Base-by-base conservation (phyloP, 1,140 invertebrate genomes). In the Tetramorium alpestre region DNA sequence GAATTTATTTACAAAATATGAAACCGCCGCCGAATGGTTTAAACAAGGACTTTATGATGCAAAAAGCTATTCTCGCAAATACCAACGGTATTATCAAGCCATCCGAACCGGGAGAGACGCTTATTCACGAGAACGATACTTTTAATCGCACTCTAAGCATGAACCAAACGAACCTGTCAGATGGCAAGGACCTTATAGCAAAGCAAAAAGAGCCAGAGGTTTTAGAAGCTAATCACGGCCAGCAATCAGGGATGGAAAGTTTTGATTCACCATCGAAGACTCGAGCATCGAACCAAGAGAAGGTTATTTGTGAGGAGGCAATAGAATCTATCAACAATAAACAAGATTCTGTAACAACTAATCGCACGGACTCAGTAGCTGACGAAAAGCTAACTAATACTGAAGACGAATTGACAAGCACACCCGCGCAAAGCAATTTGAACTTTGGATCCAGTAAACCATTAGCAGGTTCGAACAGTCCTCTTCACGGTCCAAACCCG, bases 71-170 rank as follows among this genome's bases (percentile, higher is more conserved):
- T 18, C 41, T 92, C 16, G 64, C 87, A 13, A 92, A 89, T 60
- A 38, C 77, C 2, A 94, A 94, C 62, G 94, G 94, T 6, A 81
- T 94, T 44, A 93, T 95, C 54, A 94, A 91, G 60, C 88, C 86
- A 22, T 44, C 81, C 1, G 89, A 81, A 18, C 64, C 86, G 62
- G 91, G 88, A 0, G 73, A 87, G 7, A 58, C 67, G 2, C 13
- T 84, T 18, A 70, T n/a, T 2, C 60, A 49, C 11, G 91, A 89
- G 0, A 85, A 88, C 25, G 73, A 70, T 16, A 13, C 22, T 64
- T n/a, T 93, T 8, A 89, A 94, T 60, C 93, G 87, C 11, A 92
- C 92, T 0, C 28, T 92, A 47, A 89, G 87, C 7, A 92, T 94
- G 91, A 94, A 94, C 76, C 92, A 93, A 54, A 92, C 91, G 7